Evolutionary conservation across 2,888 invertebrate genomes (phyloP).

Genomic region (Calameuta filiformis): DNA sequence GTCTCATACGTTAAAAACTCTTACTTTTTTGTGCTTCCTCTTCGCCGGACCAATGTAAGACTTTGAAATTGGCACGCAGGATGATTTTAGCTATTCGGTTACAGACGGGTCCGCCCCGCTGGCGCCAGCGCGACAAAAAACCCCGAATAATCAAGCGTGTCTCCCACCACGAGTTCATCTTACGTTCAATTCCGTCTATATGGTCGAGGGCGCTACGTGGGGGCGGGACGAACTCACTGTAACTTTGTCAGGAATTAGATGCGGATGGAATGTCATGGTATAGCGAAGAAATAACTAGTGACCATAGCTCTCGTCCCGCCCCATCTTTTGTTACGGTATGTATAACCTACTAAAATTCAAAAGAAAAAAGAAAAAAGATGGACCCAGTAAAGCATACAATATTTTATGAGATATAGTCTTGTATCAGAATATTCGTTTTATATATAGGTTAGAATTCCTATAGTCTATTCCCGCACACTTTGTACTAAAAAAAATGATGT

Average conservation of each 20-base stretch:
- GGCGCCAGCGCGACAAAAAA: slow-evolving; percentile 51
- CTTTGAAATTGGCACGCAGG: slow-evolving; percentile 37
- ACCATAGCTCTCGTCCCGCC: background rate
- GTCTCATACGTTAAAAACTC: background rate
- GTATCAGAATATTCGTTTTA: background rate
- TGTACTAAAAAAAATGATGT: background rate
- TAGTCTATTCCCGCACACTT: background rate
- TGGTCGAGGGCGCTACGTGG: background rate
- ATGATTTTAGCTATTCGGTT: slow-evolving; percentile 39
- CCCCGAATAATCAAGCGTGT: slow-evolving; percentile 46
- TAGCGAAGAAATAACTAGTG: background rate
- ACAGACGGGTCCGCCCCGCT: slow-evolving; percentile 34
- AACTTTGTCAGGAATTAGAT: slow-evolving; percentile 7
- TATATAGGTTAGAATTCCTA: background rate
- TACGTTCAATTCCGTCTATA: background rate
- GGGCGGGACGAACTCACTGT: background rate
- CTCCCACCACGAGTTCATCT: slow-evolving; percentile 23
- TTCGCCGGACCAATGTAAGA: background rate
- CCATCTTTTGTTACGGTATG: background rate
- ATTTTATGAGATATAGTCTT: background rate
- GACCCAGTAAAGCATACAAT: background rate
- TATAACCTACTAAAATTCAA: background rate
- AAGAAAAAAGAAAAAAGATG: background rate
- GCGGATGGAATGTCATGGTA: background rate
- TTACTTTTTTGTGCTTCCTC: background rate